Evolutionary conservation across 2,113 vertebrate genomes (phyloP), one percentile per base, ranked within the genome.

Genomic region (Channa argus): DNA sequence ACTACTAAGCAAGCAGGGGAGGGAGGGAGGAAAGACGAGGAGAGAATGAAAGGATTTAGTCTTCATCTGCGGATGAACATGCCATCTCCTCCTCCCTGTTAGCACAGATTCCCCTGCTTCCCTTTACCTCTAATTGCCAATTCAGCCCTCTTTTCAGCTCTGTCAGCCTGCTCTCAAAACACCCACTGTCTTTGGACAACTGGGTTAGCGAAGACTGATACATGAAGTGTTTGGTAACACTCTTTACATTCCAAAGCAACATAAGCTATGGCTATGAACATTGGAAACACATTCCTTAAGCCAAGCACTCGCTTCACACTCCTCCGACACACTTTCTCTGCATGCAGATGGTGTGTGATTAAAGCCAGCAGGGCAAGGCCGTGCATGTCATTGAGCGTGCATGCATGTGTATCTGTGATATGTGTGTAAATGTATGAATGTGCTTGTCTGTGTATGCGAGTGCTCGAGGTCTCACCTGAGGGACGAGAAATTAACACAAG

Each of bases 401-500:
- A 44, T 45, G 81, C 53, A 41, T 50, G 59, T 74, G 72, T 64
- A 63, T 77, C 63, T 65, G 69, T 8, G n/a, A 71, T 56, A 33
- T 38, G 59, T 52, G 71, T 66, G 70, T 38, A 49, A 68, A 71
- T 68, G 65, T 70, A 73, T 4, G 36, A 82, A 79, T 8, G 74
- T 52, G 71, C 64, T 58, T 50, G 63, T 55, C 71, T 52, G 63
- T 41, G 36, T 47, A 13, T 37, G 55, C 8, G 50, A 76, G 79
- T 8, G 72, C 75, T 83, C 24, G 33, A 79, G 87, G 87, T 87
- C 80, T 91, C 94, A 92, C 93, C 89, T 93, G 68, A 77, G 92
- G 94, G 94, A 94, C 89, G 86, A 93, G 94, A 93, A 95, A 96
- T 94, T 81, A 95, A 94, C 91, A 75, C 91, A 88, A 91, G 95